Evolutionary conservation across 2,888 invertebrate genomes (phyloP), one percentile per base, ranked within the genome.

Genomic region (Anaspis maculata): DNA sequence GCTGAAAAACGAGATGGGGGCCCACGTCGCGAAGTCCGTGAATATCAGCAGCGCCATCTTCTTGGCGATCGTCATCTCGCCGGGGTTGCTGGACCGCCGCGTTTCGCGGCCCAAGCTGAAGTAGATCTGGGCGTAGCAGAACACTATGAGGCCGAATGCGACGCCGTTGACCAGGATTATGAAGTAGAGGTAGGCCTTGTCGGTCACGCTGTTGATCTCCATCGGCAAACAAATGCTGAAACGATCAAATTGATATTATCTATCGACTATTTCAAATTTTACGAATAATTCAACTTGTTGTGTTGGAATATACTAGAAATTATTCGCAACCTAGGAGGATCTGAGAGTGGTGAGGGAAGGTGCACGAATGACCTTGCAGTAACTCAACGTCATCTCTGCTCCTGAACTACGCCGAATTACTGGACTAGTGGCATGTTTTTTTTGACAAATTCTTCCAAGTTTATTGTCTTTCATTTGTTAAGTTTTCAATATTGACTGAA

Each of bases 1-100:
- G 0, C 87, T 85, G 54, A 90, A 88, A 58, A 92, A 89, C 1
- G 89, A 84, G 5, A 91, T 88, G 0, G 92, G 92, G 6, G 90
- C 85, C 77, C 83, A 84, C 50, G 85, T 86, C 0, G 80, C 76
- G 51, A 90, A 79, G 63, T 92, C 83, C 0, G 89, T 88, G 45
- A 87, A 85, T 3, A 74, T 83, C 21, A 94, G 69, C n/a, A 92
- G 66, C 0, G 88, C 85, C 88, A 92, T 91, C 57, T 89, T 83
- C 58, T 88, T 88, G 15, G 90, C 90, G 13, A 90, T 80, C 1
- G 83, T 76, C 62, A 79, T 67, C 68, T 82, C 77, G 48, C 84
- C 67, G 54, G 77, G 65, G 14, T 64, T 63, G 34, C 56, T 55
- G 10, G 69, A 5, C 32, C 68, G 70, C 13, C 82, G 71, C 0